A percentile compares a stretch with the other conserved stretches of the same genome.
phyloP scores from a whole-genome alignment of 1,140 invertebrate genomes.

The Macrotrachela quadricornifera region DNA sequence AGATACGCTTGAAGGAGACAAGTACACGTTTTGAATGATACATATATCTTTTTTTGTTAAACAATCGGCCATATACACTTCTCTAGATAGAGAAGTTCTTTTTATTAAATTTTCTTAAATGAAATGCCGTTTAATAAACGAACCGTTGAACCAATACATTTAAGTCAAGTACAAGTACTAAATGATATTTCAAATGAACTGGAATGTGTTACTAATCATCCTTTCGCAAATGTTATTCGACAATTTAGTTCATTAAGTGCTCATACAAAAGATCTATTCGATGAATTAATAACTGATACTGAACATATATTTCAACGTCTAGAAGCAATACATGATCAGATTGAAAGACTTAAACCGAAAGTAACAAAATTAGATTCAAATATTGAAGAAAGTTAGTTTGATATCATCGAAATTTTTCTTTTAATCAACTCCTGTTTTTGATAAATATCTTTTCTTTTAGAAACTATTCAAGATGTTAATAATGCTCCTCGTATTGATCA shows the following conservation, averaged over 20 bases:
- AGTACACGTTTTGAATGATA: no score
- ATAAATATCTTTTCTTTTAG: no score
- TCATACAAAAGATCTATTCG: constrained; percentile 90
- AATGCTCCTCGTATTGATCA: constrained; percentile 75
- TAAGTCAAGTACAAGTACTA: constrained; percentile 64
- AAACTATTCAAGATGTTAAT: constrained; percentile 48
- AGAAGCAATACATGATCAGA: constrained; percentile 62
- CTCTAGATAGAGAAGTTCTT: no score
- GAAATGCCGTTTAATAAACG: constrained; percentile 84
- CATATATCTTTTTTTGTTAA: no score
- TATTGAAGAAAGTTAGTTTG: constrained; percentile 63
- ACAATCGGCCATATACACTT: no score
- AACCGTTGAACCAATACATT: constrained; percentile 71
- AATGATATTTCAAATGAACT: constrained; percentile 59
- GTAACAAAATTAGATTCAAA: constrained; percentile 81
- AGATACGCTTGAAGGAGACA: no score
- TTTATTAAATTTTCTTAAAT: no score
- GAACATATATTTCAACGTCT: constrained; percentile 57
- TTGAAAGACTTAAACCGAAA: constrained; percentile 75
- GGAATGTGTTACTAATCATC: constrained; percentile 87
- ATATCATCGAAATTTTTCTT: no score
- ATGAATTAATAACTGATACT: constrained; percentile 67
- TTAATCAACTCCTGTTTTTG: no score
- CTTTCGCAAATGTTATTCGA: constrained; percentile 71
- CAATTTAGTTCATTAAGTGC: constrained; percentile 67